phyloP scores from a whole-genome alignment of 2,888 invertebrate species.

The Polyommatus iphigenia region DNA sequence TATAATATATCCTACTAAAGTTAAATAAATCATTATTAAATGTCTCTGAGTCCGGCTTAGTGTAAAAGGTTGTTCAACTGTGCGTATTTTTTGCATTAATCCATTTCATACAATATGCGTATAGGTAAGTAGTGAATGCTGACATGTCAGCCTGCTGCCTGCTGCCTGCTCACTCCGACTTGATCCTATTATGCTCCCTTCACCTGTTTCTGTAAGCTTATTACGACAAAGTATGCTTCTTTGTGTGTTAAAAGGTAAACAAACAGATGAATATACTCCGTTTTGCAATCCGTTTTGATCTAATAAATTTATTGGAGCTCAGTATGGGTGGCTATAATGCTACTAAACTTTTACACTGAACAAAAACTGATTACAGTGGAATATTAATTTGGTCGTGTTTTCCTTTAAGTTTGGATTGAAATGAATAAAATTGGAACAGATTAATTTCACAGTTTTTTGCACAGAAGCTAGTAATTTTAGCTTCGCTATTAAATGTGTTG shows the following conservation, averaged over 20 bases:
- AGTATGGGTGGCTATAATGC: neutral
- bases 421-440: too few relatives aligned
- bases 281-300: neutral
- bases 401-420: neutral
- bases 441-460: neutral
- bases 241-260: neutral
- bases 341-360: too few relatives aligned
- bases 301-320: neutral
- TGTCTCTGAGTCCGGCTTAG: neutral
- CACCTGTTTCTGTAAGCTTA: conserved; percentile 20
- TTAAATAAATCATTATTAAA: too few relatives aligned
- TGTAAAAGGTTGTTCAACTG: neutral
- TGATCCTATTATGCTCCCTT: conserved; percentile 26
- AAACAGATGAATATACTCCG: neutral
- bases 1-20: too few relatives aligned
- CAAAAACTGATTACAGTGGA: too few relatives aligned
- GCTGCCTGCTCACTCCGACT: conserved; percentile 9
- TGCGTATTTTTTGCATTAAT: conserved; percentile 9
- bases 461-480: neutral
- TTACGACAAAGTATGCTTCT: neutral
- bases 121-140: neutral
- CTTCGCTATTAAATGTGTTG: neutral
- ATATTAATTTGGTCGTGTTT: too few relatives aligned
- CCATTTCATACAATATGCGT: neutral
- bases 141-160: neutral